Base-by-base conservation (phyloP, 2,888 invertebrate species). In the Parnassius orleans region DNA sequence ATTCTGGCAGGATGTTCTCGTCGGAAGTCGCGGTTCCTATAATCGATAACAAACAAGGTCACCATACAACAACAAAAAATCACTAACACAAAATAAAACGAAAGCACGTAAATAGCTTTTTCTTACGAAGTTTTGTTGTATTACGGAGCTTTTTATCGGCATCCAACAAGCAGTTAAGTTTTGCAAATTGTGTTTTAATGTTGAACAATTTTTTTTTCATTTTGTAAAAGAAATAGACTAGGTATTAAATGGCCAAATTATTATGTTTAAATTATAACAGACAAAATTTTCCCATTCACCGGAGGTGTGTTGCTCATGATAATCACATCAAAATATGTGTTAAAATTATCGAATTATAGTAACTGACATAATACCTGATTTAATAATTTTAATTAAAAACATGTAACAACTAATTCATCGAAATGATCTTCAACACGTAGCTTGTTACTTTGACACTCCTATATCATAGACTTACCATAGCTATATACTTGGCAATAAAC, bases 381-480 rank as follows among this genome's bases (percentile, higher is more conserved):
- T 46, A 44, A 9, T 12, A 11, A 46, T 44, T n/a, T 50, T 3
- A 63, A 50, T 43, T 56, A 47, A 33, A 48, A 50, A 46, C 33
- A 61, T 50, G 53, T 61, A 55, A 61, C 47, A 48, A 48, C 47
- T 57, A 41, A 24, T 54, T 33, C 71, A 70, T 76, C 70, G 71
- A 78, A 77, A 69, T 77, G 71, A 76, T 78, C 79, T 80, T 81
- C 80, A 79, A 80, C 79, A 74, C 80, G 80, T 80, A 77, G 85
- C 82, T 83, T 83, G 83, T 81, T 82, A 81, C 76, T 81, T 81
- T 81, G 80, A 78, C 89, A 88, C 89, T 86, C 89, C 89, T 58
- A 55, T 54, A 55, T 82, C 80, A 55, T 80, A 77, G 76, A 90
- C 90, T 90, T 90, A 90, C 90, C 90, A 73, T 87, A 73, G 76